phyloP scores from a whole-genome alignment of 2,797 vertebrate species.

The Aulostomus chinensis region DNA sequence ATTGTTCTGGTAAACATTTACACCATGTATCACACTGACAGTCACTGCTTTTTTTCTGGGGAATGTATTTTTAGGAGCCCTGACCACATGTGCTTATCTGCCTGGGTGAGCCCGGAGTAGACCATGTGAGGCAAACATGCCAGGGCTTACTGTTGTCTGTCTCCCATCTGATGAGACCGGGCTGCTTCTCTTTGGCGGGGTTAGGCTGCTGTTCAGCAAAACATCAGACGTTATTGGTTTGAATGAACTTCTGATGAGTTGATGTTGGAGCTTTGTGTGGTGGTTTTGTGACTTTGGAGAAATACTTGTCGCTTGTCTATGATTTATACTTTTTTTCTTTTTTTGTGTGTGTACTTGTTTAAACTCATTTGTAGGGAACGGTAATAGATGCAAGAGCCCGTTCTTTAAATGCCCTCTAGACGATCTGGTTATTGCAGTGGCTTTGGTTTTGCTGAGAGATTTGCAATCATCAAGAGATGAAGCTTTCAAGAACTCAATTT shows the following conservation, averaged over 20 bases:
- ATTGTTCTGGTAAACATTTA: constrained; percentile 72
- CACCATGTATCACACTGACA: constrained; percentile 47
- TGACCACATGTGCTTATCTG: constrained; percentile 72
- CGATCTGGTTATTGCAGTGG: constrained; percentile 25
- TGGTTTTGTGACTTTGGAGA: constrained; percentile 25
- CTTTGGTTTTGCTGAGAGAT: constrained; percentile 22
- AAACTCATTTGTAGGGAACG: constrained; percentile 11
- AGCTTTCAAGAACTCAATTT: constrained; percentile 59
- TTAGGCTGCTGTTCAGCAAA: constrained; percentile 11
- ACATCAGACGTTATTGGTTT: constrained; percentile 13
- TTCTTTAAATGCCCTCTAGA: constrained; percentile 7
- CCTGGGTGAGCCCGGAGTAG: constrained; percentile 65
- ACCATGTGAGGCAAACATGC: constrained; percentile 74
- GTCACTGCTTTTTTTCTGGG: constrained; percentile 71
- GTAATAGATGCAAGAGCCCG: constrained; percentile 4
- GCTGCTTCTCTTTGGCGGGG: constrained; percentile 29
- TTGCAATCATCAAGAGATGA: constrained; percentile 41
- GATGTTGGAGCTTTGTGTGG: constrained; percentile 6
- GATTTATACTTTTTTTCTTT: constrained; percentile 8
- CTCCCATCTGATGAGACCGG: constrained; percentile 48
- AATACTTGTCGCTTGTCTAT: neutral
- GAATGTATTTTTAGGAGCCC: constrained; percentile 79
- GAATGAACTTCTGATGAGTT: constrained; percentile 14
- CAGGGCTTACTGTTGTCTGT: constrained; percentile 57
- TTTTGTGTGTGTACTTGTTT: neutral